Evolutionary conservation across 2,113 vertebrate genomes (phyloP), one percentile per base, ranked within the genome.

Genomic region (Probosciger aterrimus): DNA sequence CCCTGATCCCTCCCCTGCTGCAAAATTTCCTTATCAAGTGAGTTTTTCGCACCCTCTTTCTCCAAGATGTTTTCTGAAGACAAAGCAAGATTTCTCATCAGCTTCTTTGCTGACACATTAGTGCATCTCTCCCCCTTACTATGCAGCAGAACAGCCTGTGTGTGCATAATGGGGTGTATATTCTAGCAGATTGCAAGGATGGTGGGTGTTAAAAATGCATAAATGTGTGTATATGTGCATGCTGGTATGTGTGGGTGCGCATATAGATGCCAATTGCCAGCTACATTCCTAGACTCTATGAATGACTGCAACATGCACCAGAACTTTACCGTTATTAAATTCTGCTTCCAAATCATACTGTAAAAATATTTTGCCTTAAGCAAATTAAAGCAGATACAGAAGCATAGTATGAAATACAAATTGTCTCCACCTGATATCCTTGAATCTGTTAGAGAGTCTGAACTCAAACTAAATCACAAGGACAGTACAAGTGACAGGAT

Each of bases 301-400:
- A 81, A 80, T 68, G 41, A 84, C 57, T 86, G 52, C 49, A 65
- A 52, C 25, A 30, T 41, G 33, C 49, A 82, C 60, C 33, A 76
- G 14, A 75, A 71, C 14, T 2, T 81, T 44, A 88, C 28, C 11
- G 3, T 68, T 90, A 90, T 71, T 88, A 94, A 81, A 90, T 69
- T 90, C 64, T 57, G 31, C 20, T 93, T 93, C 41, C 53, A 78
- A 81, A 63, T 30, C 49, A 86, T 31, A 60, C 22, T 41, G 6
- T 33, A 91, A 86, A 92, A 94, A 76, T 76, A 76, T 86, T 94
- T 95, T 86, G 57, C 88, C 69, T 93, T 82, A 73, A 92, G 95
- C 39, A 86, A 96, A 95, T 92, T 64, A 76, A 88, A 94, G 77
- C 55, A 84, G 73, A 64, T 93, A 91, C 11, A 84, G 65, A 90